Evolutionary conservation across 1,140 invertebrate genomes (phyloP).

Genomic region (Lanistes nyassanus): DNA sequence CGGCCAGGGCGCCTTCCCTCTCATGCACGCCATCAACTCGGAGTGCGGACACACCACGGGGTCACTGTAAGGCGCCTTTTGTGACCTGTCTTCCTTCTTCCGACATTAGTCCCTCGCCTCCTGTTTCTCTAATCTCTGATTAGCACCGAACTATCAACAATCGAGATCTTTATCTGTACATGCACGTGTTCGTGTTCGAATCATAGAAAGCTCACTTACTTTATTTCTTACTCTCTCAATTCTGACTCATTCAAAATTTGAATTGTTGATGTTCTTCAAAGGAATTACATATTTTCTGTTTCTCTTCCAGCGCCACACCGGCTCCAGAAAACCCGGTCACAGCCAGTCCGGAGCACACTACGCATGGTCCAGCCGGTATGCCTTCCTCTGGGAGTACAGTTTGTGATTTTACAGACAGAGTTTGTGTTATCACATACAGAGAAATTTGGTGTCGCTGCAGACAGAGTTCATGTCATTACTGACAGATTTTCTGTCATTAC

Average conservation of each 20-base stretch:
- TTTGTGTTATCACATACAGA: not conserved
- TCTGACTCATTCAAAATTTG: not conserved
- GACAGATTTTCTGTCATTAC: not conserved
- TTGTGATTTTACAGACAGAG: not conserved
- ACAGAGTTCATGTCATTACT: too few species aligned
- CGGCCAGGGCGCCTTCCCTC: slow-evolving; percentile 54
- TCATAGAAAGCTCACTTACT: not conserved
- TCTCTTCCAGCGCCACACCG: not conserved
- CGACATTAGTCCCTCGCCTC: not conserved
- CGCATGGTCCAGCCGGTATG: not conserved
- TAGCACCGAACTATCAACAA: too few species aligned
- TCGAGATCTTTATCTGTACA: too few species aligned
- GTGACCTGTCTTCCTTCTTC: not conserved
- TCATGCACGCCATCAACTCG: slow-evolving; percentile 68
- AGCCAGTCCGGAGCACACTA: not conserved
- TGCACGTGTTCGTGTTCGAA: not conserved
- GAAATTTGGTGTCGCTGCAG: not conserved
- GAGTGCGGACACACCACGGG: slow-evolving; percentile 23
- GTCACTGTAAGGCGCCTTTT: not conserved
- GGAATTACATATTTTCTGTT: not conserved
- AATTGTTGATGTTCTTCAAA: not conserved
- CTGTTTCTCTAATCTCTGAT: not conserved
- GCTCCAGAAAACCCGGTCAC: not conserved
- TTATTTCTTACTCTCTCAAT: not conserved
- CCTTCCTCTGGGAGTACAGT: not conserved